phyloP scores from a whole-genome alignment of 2,797 vertebrate genomes.

The Gambusia yucatana region DNA sequence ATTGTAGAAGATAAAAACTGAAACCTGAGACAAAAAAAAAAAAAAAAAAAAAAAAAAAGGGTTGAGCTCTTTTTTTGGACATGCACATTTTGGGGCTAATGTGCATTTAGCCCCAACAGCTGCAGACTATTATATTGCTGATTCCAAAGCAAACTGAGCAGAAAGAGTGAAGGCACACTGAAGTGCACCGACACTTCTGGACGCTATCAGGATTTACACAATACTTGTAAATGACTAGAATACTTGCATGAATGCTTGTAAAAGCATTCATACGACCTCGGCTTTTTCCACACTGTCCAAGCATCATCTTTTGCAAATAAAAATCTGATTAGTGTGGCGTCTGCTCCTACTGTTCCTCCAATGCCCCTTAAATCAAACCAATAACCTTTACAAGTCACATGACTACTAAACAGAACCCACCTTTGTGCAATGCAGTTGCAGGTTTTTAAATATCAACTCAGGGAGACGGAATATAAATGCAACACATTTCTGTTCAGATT shows the following conservation, averaged over 20 bases:
- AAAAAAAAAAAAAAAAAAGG: background rate
- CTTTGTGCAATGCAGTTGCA: background rate
- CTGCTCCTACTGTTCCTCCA: background rate
- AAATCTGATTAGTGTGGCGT: background rate
- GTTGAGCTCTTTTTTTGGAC: conserved; percentile 17
- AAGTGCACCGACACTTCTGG: conserved; percentile 19
- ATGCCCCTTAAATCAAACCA: background rate
- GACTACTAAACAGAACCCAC: too few relatives aligned
- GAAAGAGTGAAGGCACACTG: background rate
- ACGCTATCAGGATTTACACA: conserved; percentile 53
- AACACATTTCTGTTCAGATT: background rate
- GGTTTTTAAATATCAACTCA: background rate
- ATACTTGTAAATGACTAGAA: background rate
- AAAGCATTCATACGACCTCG: background rate
- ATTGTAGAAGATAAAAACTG: conserved; percentile 66
- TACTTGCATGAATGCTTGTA: background rate
- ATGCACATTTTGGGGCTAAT: too few relatives aligned
- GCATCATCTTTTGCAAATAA: background rate
- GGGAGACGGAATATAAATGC: background rate
- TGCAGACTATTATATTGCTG: conserved; percentile 22
- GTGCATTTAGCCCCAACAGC: conserved; percentile 23
- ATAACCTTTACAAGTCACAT: background rate
- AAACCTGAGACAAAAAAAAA: conserved; percentile 54
- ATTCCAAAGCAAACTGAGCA: conserved; percentile 22
- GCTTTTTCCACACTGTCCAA: background rate